Percentiles rank a stretch among this genome's conserved stretches.
phyloP scores from a whole-genome alignment of 2,113 vertebrate genomes.

The Sinocyclocheilus anshuiensis region DNA sequence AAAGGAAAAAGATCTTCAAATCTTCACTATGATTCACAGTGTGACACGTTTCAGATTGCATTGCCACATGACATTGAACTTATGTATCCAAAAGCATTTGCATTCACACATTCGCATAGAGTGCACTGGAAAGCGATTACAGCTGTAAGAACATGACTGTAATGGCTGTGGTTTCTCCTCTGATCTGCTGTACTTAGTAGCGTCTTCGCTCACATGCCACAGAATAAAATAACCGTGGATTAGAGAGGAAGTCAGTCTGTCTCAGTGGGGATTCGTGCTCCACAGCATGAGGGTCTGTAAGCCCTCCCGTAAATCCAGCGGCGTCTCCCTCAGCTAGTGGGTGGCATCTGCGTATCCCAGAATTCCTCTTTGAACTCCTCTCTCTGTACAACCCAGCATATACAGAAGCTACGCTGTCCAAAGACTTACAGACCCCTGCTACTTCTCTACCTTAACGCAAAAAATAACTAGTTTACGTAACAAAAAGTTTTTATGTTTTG shows the following conservation, averaged over 20 bases:
- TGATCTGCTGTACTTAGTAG: neutral
- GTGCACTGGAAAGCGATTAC: neutral
- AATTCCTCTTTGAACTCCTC: slow-evolving; percentile 7
- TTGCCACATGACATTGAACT: neutral
- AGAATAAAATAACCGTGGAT: slow-evolving; percentile 16
- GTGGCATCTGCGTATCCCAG: slow-evolving; percentile 13
- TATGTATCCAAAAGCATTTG: neutral
- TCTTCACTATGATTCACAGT: neutral
- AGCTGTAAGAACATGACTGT: neutral
- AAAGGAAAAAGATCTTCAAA: neutral
- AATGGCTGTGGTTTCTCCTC: neutral
- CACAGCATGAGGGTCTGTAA: slow-evolving; percentile 24
- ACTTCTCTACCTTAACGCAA: neutral
- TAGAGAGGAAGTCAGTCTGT: neutral
- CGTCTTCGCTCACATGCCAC: neutral
- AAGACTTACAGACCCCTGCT: neutral
- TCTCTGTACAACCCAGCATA: neutral
- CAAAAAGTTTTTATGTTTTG: neutral
- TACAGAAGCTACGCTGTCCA: neutral
- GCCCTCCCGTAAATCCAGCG: slow-evolving; percentile 34
- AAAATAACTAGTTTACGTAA: neutral
- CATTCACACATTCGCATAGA: neutral
- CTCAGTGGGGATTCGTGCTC: neutral
- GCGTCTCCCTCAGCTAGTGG: slow-evolving; percentile 26
- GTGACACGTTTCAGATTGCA: neutral